Percentiles rank a stretch among this genome's conserved stretches.
Conservation (phyloP, 2,888 invertebrate genomes). For the Drosophila meridionalis region DNA sequence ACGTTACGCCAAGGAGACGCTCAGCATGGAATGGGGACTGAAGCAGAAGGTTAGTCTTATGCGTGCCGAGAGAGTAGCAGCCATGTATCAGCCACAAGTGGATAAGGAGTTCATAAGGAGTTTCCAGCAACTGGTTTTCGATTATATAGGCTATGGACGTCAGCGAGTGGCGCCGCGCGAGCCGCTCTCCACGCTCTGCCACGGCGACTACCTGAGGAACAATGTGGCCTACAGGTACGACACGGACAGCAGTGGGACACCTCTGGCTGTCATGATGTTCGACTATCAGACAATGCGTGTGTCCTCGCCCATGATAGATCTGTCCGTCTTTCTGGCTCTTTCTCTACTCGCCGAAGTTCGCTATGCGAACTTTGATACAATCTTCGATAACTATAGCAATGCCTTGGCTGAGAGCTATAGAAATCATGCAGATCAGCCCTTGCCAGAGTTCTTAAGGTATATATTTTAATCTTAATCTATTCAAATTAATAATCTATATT, state of each 20-base stretch:
- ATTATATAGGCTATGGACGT: constrained; percentile 59
- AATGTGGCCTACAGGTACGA: constrained; percentile 83
- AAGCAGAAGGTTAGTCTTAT: constrained; percentile 33
- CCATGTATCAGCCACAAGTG: constrained; percentile 66
- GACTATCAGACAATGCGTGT: constrained; percentile 84
- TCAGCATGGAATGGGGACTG: constrained; percentile 50
- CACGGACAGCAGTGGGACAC: constrained; percentile 47
- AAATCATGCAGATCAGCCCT: constrained; percentile 26
- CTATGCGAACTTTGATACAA: constrained; percentile 68
- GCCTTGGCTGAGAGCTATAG: constrained; percentile 61
- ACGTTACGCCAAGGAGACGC: constrained; percentile 59
- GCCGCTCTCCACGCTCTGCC: constrained; percentile 82
- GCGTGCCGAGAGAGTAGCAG: constrained; percentile 55
- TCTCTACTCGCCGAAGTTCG: constrained; percentile 80
- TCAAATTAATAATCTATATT: not conserved
- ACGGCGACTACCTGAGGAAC: constrained; percentile 84
- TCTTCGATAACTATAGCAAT: constrained; percentile 80
- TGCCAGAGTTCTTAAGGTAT: constrained; percentile 80
- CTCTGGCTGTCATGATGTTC: constrained; percentile 83
- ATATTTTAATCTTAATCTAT: not conserved
- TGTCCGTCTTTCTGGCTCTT: constrained; percentile 76
- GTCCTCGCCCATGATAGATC: constrained; percentile 84
- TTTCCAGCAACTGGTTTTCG: constrained; percentile 47
- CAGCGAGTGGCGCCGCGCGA: constrained; percentile 79
- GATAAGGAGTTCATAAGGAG: constrained; percentile 69